Percentiles rank a stretch among this genome's conserved stretches.
Evolutionary conservation across 30 jellyfish, hydroid and myxozoan genomes (phyloP).

Genomic region (Mastigias papua): DNA sequence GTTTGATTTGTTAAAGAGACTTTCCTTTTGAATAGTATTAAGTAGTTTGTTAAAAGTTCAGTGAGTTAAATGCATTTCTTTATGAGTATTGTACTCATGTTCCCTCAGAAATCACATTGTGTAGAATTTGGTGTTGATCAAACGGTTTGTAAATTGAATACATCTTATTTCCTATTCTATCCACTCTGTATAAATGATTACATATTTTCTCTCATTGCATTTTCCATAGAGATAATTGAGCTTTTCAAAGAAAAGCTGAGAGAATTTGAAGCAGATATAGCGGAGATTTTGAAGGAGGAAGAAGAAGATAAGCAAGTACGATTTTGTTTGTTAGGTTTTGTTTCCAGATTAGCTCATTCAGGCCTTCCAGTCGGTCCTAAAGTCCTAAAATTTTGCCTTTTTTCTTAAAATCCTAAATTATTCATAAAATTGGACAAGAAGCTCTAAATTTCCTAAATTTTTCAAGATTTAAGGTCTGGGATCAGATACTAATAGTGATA

Average conservation of each 20-base stretch:
- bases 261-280: constrained; percentile 75
- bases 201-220: background rate
- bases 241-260: constrained; percentile 64
- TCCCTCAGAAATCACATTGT: background rate
- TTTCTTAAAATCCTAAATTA: no score
- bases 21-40: background rate
- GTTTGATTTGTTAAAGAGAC: background rate
- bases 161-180: background rate
- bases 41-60: background rate
- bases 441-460: no score
- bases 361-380: background rate
- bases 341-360: background rate
- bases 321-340: background rate
- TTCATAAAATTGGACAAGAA: no score
- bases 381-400: background rate
- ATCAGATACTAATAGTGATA: no score
- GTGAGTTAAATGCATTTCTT: background rate
- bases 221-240: constrained; percentile 69
- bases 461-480: no score
- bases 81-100: no score
- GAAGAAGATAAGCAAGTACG: constrained; percentile 88
- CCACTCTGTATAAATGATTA: background rate
- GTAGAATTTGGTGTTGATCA: background rate
- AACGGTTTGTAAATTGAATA: background rate
- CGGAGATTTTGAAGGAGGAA: constrained; percentile 86